Conservation (phyloP, 1,140 invertebrate genomes). For the Capitella teleta region DNA sequence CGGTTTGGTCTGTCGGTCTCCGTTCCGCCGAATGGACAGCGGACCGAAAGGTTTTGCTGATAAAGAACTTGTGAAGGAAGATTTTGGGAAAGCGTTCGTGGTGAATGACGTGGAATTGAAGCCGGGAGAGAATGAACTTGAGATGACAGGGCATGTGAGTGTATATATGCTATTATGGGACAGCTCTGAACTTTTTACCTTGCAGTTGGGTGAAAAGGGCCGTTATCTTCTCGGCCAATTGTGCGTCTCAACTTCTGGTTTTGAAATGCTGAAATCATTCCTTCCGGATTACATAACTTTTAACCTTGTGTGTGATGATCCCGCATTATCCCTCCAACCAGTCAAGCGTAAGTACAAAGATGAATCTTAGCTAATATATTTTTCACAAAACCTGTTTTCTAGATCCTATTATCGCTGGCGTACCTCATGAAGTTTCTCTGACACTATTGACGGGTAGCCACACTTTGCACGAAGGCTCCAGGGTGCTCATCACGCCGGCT, state of each 20-base stretch:
- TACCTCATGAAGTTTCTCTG: no score
- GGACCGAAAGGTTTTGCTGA: slow-evolving; percentile 27
- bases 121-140: slow-evolving; percentile 62
- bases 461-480: no score
- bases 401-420: no score
- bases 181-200: slow-evolving; percentile 9
- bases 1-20: slow-evolving; percentile 33
- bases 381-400: background rate
- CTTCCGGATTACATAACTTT: slow-evolving; percentile 44
- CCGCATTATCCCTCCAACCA: slow-evolving; percentile 43
- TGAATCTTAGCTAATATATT: slow-evolving; percentile 9
- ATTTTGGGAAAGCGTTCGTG: slow-evolving; percentile 53
- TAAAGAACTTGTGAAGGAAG: slow-evolving; percentile 40
- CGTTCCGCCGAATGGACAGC: slow-evolving; percentile 27
- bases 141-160: slow-evolving; percentile 47
- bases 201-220: slow-evolving; percentile 37
- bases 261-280: slow-evolving; percentile 54
- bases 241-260: slow-evolving; percentile 36
- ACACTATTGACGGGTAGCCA: no score
- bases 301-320: slow-evolving; percentile 48
- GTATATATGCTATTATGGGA: background rate
- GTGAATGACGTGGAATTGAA: slow-evolving; percentile 47
- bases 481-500: no score
- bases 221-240: slow-evolving; percentile 38
- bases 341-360: slow-evolving; percentile 21